Evolutionary conservation across 2,113 vertebrate genomes (phyloP), one percentile per base, ranked within the genome.

Genomic region (Pipra filicauda): DNA sequence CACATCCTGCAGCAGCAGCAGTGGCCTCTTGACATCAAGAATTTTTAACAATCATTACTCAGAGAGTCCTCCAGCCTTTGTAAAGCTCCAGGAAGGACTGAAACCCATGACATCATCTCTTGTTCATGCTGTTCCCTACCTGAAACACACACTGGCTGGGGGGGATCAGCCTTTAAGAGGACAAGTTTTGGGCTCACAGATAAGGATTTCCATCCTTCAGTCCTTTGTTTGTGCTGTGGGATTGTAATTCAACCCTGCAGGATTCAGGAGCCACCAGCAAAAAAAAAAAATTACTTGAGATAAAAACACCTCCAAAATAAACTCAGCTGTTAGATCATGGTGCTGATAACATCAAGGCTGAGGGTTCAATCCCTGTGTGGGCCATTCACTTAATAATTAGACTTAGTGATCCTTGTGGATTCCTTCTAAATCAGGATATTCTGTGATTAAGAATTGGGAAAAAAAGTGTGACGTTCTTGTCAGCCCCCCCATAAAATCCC

Each of bases 11-110:
- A 90, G 81, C 93, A 90, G 74, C 59, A 83, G 86, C 82, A 91
- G 64, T 1, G 46, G 83, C 92, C 95, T 95, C 66, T 88, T 91
- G 81, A 93, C 86, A 77, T 12, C 20, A 80, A 44, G 55, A 66
- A 28, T 81, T 39, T 89, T 94, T 61, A 91, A 85, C 52, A 95
- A 95, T 78, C 72, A 61, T 96, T 96, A 86, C 93, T 97, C 88
- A 93, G 27, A 65, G 33, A 80, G 49, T 66, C 70, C 80, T 93
- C 27, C 85, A 95, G 87, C 30, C 44, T 35, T 67, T 86, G 70
- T 71, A 92, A 93, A 83, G 78, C 75, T 69, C 79, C 1, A 0
- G 33, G 85, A 89, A 89, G 64, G 33, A n/a, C 2, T 91, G 8
- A 91, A 66, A 93, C 23, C 5, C 22, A 64, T 91, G 94, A 96